Conservation (phyloP, 2,113 vertebrate species). For the Gasterosteus nipponicus region DNA sequence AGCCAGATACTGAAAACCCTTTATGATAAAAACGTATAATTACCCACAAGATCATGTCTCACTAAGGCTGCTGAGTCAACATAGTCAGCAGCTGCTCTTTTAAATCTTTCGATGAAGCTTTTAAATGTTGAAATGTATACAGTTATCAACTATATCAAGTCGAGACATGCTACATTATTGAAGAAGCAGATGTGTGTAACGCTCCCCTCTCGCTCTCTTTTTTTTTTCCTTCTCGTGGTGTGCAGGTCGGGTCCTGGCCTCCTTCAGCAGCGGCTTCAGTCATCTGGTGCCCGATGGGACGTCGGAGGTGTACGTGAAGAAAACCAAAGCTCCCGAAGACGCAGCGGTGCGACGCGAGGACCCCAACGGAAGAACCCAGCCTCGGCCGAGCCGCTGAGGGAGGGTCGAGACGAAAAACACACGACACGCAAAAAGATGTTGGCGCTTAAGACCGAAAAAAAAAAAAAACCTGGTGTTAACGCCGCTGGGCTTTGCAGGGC, state of each 20-base stretch:
- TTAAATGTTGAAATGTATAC: constrained; percentile 39
- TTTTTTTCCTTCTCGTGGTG: not conserved
- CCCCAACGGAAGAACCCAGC: not conserved
- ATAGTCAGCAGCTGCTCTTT: not conserved
- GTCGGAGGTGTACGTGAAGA: constrained; percentile 86
- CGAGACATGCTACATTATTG: constrained; percentile 33
- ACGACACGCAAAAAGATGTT: not conserved
- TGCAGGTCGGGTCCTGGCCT: constrained; percentile 86
- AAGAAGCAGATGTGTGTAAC: constrained; percentile 34
- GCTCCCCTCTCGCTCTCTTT: not conserved
- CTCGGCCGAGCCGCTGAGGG: not conserved
- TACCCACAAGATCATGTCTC: constrained; percentile 26
- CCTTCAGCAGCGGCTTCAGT: constrained; percentile 83
- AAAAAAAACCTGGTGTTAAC: no score
- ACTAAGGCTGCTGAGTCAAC: constrained; percentile 35
- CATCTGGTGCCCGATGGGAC: constrained; percentile 84
- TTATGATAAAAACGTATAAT: constrained; percentile 11
- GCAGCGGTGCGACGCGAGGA: constrained; percentile 47
- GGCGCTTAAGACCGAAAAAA: constrained; percentile 20
- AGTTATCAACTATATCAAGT: constrained; percentile 41
- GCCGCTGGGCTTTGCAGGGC: constrained; percentile 28
- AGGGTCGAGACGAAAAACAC: not conserved
- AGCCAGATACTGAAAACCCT: not conserved
- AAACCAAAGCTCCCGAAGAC: constrained; percentile 65
- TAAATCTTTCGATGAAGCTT: constrained; percentile 41